Evolutionary conservation across 2,797 vertebrate genomes (phyloP).

Genomic region (Agapornis canus): DNA sequence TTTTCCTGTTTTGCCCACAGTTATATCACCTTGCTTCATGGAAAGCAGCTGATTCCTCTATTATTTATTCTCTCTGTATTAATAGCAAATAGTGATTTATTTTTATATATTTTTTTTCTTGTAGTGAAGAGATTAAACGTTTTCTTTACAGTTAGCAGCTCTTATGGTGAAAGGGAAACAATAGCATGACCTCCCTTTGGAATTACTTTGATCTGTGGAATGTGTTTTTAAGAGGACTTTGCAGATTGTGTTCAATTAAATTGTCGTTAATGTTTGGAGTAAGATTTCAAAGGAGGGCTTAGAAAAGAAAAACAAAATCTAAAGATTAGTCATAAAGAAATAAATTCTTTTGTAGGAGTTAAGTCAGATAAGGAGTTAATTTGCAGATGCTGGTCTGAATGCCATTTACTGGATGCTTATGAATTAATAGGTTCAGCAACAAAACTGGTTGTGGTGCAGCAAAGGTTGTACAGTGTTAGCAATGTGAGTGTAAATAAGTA

Average conservation of each 20-base stretch:
- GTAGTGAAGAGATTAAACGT: background rate
- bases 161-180: background rate
- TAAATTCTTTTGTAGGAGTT: background rate
- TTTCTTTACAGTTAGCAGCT: background rate
- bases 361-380: background rate
- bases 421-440: background rate
- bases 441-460: background rate
- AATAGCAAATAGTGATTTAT: background rate
- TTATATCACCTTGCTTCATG: background rate
- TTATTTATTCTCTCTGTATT: background rate
- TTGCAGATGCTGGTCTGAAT: background rate
- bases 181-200: background rate
- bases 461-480: background rate
- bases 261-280: background rate
- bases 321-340: background rate
- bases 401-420: background rate
- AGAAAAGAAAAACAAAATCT: background rate
- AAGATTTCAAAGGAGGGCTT: background rate
- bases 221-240: background rate
- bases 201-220: slow-evolving; percentile 43
- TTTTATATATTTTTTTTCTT: background rate
- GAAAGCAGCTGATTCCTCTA: background rate
- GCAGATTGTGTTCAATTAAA: background rate
- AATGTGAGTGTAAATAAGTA: background rate
- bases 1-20: background rate